Evolutionary conservation across 35 echinoderm and acorn worm species (phyloP), one percentile per base, ranked within the genome.

Genomic region (Heliocidaris erythrogramma): DNA sequence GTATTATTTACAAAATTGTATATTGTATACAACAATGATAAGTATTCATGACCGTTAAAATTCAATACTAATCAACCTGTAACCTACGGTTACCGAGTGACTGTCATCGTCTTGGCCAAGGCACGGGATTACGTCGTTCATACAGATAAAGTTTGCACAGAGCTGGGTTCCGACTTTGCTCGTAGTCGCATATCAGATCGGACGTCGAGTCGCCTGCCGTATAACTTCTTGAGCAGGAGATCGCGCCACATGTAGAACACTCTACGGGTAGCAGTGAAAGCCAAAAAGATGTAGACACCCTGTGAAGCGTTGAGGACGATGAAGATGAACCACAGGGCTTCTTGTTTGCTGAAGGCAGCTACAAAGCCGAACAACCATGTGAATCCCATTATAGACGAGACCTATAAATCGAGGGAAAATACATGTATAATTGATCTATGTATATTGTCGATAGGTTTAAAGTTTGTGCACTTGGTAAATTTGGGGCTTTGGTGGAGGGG

Each of bases 371-470:
- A 16, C 7, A 95, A 47, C 94, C 94, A 95, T 2, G 94, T 91
- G 32, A 95, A 91, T 31, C 94, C 94, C 94, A 95, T 95, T 30
- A 92, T 30, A 17, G 89, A 53, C 24, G 94, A 95, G 12, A 95
- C 30, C 94, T 95, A 31, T 18, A 85, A 48, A 32, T n/a, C 17
- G 47, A 29, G 30, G 48, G 17, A 29, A 88, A 85, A 94, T 31
- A 32, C n/a, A 52, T n/a, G n/a, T n/a, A n/a, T n/a, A n/a, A n/a
- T n/a, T n/a, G n/a, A n/a, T n/a, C n/a, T n/a, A n/a, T n/a, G n/a
- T n/a, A n/a, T n/a, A n/a, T n/a, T n/a, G n/a, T n/a, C n/a, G n/a
- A n/a, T n/a, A n/a, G n/a, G n/a, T n/a, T n/a, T n/a, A n/a, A n/a
- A n/a, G n/a, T n/a, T n/a, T n/a, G n/a, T n/a, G n/a, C n/a, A n/a